These are phyloP conservation scores for Argyrosomus japonicus DNA, from an alignment of 2,113 vertebrate genomes.

Conservation along the genomic window DNA sequence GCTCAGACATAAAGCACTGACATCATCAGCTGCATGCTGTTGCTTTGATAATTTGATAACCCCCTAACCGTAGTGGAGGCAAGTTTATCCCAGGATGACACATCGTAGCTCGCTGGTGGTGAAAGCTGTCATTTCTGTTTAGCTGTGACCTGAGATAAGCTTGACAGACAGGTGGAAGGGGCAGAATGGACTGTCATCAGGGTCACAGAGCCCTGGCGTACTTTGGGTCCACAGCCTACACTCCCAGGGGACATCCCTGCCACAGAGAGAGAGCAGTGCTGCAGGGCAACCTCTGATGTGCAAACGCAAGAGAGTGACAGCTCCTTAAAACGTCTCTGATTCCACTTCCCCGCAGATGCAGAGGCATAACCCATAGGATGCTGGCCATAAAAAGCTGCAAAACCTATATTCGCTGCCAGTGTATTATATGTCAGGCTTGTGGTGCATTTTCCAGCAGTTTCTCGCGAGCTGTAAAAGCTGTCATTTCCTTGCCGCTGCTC, in stretches of 20 bases:
- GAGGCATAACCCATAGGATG: constrained; percentile 53
- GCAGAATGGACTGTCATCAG: constrained; percentile 56
- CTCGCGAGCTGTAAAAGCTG: constrained; percentile 55
- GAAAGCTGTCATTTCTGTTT: constrained; percentile 64
- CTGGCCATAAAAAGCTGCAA: constrained; percentile 39
- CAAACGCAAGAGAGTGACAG: constrained; percentile 53
- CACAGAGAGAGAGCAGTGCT: constrained; percentile 50
- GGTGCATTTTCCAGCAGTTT: constrained; percentile 51
- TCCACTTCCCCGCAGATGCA: constrained; percentile 37
- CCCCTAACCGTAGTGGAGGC: constrained; percentile 12
- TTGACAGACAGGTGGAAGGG: constrained; percentile 60
- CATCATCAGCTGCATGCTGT: constrained; percentile 50
- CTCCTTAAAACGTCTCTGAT: constrained; percentile 49
- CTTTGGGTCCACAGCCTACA: constrained; percentile 24
- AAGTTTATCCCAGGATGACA: constrained; percentile 36
- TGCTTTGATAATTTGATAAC: constrained; percentile 59
- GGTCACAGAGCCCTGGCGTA: constrained; percentile 49
- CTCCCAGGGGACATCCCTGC: constrained; percentile 31
- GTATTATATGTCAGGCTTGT: constrained; percentile 25
- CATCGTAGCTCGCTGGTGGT: constrained; percentile 20
- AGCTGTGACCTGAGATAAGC: constrained; percentile 37
- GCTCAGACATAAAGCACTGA: constrained; percentile 49
- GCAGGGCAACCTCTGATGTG: constrained; percentile 47
- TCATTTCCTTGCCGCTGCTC: constrained; percentile 51
- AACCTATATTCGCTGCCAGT: constrained; percentile 51